These are phyloP conservation scores for Collichthys lucidus DNA, from an alignment of 2,113 vertebrate species.

Conservation along the genomic window DNA sequence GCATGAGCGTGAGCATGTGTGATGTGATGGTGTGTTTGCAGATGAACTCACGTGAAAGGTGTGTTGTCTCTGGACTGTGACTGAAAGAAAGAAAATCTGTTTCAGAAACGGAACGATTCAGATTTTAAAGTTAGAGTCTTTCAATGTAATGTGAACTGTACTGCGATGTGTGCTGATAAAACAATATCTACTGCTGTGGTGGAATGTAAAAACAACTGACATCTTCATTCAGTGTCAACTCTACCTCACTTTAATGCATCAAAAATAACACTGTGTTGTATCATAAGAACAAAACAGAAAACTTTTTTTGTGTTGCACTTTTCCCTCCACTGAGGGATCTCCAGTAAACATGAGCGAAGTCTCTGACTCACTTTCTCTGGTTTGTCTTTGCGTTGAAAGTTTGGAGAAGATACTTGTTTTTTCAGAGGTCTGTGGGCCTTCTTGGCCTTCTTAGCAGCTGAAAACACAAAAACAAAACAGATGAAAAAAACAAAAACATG, in stretches of 20 bases:
- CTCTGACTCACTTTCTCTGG: slow-evolving; percentile 88
- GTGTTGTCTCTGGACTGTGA: slow-evolving; percentile 89
- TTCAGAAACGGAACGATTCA: not conserved
- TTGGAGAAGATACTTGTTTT: slow-evolving; percentile 91
- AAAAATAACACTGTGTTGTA: too few relatives aligned
- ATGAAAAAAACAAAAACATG: too few relatives aligned
- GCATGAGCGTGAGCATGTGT: not conserved
- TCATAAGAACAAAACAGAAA: not conserved
- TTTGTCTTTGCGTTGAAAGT: slow-evolving; percentile 91
- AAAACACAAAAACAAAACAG: slow-evolving; percentile 26
- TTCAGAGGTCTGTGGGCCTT: slow-evolving; percentile 89
- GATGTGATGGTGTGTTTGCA: not conserved
- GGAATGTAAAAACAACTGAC: too few relatives aligned
- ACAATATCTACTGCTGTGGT: not conserved
- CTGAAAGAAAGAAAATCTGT: slow-evolving; percentile 69
- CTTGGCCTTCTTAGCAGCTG: slow-evolving; percentile 88
- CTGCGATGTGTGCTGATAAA: not conserved
- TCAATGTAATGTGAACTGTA: not conserved
- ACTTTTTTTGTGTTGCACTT: too few relatives aligned
- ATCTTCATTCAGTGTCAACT: not conserved
- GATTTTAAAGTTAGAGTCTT: not conserved
- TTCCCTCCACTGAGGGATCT: not conserved
- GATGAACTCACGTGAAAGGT: slow-evolving; percentile 90
- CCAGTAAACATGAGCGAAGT: not conserved
- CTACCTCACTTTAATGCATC: not conserved